Evolutionary conservation across 1,140 invertebrate genomes (phyloP), one percentile per base, ranked within the genome.

Genomic region (Carcinoscorpius rotundicauda): DNA sequence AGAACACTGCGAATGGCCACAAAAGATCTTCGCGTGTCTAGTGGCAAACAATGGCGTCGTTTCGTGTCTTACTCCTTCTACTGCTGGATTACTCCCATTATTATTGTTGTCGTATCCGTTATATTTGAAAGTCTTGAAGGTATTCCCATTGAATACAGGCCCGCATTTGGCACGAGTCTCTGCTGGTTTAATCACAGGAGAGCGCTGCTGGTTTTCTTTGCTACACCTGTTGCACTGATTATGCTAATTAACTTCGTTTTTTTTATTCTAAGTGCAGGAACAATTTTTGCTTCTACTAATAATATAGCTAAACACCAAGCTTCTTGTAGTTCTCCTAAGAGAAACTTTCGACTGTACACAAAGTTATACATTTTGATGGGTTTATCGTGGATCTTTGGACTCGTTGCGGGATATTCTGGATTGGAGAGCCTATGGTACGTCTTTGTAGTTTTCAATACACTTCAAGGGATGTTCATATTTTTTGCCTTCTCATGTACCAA

Each of bases 391-490:
- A 75, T 78, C 6, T 64, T 77, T 29, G 81, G 82, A 10, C 71
- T 84, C 5, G 64, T 81, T 2, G 81, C 81, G 0, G 52, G 63
- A 4, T 70, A 58, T 48, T 51, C 53, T 0, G 69, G 69, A 9
- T 4, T 62, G 2, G 50, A 58, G 11, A n/a, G n/a, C 29, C 70
- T 83, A 5, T 75, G 75, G 75, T 82, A 82, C 68, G 67, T 81
- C 5, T 83, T 83, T 71, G 78, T 83, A 3, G 69, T 78, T 4
- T 71, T 83, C 10, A 84, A 83, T 70, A 79, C 81, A 4, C 74
- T 82, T 6, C 82, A 84, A 71, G 83, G 83, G 3, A 68, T 83
- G 6, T 84, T 83, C 71, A 81, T 84, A 52, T 82, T 83, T 68
- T 66, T 82, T 2, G 81, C 81, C 0, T 84, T 83, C 73, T 81